Conservation (phyloP, 2,113 vertebrate species). For the Stigmatopora nigra region DNA sequence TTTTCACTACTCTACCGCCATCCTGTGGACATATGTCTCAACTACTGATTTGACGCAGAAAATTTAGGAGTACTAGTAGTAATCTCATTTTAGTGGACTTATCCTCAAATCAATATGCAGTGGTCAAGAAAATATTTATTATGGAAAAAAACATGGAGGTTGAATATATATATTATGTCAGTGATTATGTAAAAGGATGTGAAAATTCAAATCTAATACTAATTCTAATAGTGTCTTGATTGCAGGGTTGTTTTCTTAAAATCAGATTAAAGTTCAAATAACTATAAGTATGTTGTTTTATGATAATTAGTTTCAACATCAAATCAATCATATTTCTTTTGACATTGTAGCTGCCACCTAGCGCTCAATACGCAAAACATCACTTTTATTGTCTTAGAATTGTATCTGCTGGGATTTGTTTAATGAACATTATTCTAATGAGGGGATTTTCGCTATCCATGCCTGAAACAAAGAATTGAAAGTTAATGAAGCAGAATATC, state of each 20-base stretch:
- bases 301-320: background rate
- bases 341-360: background rate
- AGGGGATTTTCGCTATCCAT: background rate
- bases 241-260: too few relatives aligned
- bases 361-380: background rate
- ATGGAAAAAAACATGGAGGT: background rate
- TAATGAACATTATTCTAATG: constrained; percentile 1
- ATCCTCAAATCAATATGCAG: too few relatives aligned
- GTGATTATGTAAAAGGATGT: too few relatives aligned
- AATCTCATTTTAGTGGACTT: too few relatives aligned
- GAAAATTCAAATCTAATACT: too few relatives aligned
- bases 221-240: too few relatives aligned
- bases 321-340: background rate
- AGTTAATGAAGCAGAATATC: constrained; percentile 1
- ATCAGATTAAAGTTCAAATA: too few relatives aligned
- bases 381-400: background rate
- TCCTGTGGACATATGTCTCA: background rate
- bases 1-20: background rate
- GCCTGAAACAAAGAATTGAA: background rate
- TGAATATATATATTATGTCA: background rate
- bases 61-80: too few relatives aligned
- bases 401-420: background rate
- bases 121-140: too few relatives aligned
- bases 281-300: too few relatives aligned
- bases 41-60: background rate